Evolutionary conservation across 1,140 invertebrate genomes (phyloP).

Genomic region (Cepaea nemoralis): DNA sequence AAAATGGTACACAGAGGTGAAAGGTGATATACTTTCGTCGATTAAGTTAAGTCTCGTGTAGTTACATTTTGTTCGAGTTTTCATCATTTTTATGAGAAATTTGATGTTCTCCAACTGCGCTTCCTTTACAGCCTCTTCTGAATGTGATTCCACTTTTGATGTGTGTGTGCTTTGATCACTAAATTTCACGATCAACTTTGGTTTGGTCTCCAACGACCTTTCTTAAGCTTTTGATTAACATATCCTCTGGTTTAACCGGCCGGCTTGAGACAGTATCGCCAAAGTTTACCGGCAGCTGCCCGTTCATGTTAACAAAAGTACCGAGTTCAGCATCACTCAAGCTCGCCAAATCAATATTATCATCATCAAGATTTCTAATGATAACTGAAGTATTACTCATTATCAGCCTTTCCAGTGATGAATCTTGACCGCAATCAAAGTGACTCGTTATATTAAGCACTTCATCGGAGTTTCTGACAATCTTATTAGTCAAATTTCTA

Average conservation of each 20-base stretch:
- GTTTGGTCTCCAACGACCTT: not conserved
- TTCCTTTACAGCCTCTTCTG: not conserved
- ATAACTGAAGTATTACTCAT: conserved; percentile 31
- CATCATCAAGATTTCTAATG: not conserved
- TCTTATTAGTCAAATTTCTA: not conserved
- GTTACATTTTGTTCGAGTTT: conserved; percentile 20
- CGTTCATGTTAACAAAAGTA: not conserved
- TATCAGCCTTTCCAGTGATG: conserved; percentile 27
- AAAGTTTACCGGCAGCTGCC: not conserved
- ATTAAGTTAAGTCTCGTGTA: not conserved
- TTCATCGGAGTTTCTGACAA: not conserved
- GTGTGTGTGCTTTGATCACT: no score
- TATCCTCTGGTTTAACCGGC: not conserved
- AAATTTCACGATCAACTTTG: not conserved
- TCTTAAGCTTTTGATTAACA: not conserved
- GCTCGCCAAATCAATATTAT: not conserved
- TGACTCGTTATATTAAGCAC: conserved; percentile 25
- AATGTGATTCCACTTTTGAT: not conserved
- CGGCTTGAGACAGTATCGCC: not conserved
- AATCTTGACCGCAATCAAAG: conserved; percentile 49
- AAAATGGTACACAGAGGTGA: conserved; percentile 28
- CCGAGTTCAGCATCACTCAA: not conserved
- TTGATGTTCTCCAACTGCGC: conserved; percentile 22
- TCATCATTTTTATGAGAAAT: not conserved
- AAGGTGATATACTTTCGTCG: conserved; percentile 33